Evolutionary conservation across 2,797 vertebrate genomes (phyloP), one percentile per base, ranked within the genome.

Genomic region (Discoglossus pictus): DNA sequence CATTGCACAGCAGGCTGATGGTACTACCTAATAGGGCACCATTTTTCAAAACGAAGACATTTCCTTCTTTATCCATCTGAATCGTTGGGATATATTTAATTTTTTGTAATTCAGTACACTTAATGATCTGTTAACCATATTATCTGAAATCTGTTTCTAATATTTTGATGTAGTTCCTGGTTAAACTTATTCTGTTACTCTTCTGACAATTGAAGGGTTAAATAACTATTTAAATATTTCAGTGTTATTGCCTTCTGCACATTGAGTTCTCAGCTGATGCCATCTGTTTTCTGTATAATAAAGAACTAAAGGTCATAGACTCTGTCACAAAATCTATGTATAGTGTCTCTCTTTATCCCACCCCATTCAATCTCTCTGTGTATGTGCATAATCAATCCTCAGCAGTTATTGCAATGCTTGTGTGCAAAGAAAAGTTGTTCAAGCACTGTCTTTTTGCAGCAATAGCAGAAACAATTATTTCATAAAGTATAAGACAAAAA

Each of bases 401-500:
- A 36, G 27, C 62, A 55, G 52, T 55, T 36, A 35, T 21, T 54
- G 21, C 27, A 16, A 43, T 10, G 50, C 52, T 46, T 13, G 35
- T 35, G 36, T 51, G 52, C 38, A 71, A 35, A 58, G 31, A 34
- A 48, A 58, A 70, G 13, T 51, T 58, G 25, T 16, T 17, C 18
- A 53, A 42, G 18, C 55, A 16, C 7, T 27, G 48, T 25, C 51
- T 56, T 48, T 71, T 58, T 71, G 61, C 68, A 52, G 59, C 68
- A 71, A 52, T 51, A 52, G 68, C 68, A 71, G 53, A 64, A 71
- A 71, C 61, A 51, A 51, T 64, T 20, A 63, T 71, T 64, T 65
- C 46, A 71, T 58, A 59, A 59, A 65, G 61, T 58, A 53, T 65
- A 36, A 59, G 48, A 59, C 53, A 71, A 71, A 59, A 53, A 65